Base-by-base conservation (phyloP, 1,140 invertebrate species). In the Drosophila murphyi region DNA sequence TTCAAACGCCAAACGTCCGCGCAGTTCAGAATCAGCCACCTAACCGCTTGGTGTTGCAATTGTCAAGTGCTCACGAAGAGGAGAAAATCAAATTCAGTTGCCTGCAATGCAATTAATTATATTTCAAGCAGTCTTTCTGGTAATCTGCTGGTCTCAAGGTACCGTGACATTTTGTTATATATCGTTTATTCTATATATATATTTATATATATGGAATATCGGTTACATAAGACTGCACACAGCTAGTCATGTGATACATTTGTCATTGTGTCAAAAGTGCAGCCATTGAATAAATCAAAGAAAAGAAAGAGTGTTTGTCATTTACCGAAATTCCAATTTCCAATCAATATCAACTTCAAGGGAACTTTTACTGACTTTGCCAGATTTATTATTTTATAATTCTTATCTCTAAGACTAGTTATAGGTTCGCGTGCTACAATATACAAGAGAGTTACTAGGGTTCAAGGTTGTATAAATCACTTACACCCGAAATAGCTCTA, bases 11-110 rank as follows among this genome's bases (percentile, higher is more conserved):
- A 76, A 72, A 75, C 77, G 70, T 89, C 74, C 80, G 85, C 78
- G 48, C 85, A 88, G 85, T 88, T 77, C 76, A 76, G 86, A 88
- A 85, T 85, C 78, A 62, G 72, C 80, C 78, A 73, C 35, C 80
- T 71, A 74, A 89, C 61, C 85, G 86, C 47, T 68, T 78, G 85
- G 85, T 88, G 67, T 75, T 89, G 54, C 60, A 76, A 28, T 75
- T 59, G 80, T 31, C 28, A 35, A 63, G 51, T 45, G 65, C 68
- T 76, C 64, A 45, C 5, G 55, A 60, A 41, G 29, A 70, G 69
- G 48, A 74, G 50, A 48, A 62, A 34, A 43, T 39, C 10, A 54
- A 41, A 48, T 43, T 55, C 2, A 12, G 20, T 20, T 20, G 29
- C 32, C 10, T 52, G 68, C 54, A 50, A 88, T 88, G 83, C 72